phyloP scores from a whole-genome alignment of 2,113 vertebrate genomes.

The Okapia johnstoni region DNA sequence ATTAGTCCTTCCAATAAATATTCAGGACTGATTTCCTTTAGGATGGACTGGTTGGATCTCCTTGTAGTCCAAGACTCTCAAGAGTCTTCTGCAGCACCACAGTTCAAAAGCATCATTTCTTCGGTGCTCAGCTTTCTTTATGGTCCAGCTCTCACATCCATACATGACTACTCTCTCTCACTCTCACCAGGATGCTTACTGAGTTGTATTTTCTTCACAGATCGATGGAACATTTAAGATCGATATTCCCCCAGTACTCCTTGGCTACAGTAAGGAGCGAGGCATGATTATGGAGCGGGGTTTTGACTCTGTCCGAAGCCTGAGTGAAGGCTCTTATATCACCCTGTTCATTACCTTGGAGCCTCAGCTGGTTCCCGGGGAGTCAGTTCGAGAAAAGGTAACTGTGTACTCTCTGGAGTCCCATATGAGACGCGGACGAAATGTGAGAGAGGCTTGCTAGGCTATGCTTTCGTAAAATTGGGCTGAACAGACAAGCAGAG shows the following conservation, averaged over 20 bases:
- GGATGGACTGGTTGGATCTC: not conserved
- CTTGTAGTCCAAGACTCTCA: not conserved
- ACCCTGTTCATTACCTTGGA: constrained; percentile 95
- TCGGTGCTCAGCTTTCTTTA: rapidly evolving
- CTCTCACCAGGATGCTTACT: not conserved
- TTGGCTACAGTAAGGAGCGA: constrained; percentile 94
- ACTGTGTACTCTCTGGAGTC: not conserved
- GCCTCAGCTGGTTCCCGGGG: constrained; percentile 94
- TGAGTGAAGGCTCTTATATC: constrained; percentile 91
- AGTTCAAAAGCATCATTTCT: not conserved
- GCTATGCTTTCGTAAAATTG: not conserved
- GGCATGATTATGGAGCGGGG: constrained; percentile 79
- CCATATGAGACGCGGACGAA: rapidly evolving
- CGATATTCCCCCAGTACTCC: constrained; percentile 90
- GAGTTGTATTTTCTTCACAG: constrained; percentile 71
- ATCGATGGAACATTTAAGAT: constrained; percentile 97
- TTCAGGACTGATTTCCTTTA: not conserved
- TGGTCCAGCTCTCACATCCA: not conserved
- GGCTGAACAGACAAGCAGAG: too few species aligned
- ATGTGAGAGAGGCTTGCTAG: not conserved
- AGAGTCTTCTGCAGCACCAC: not conserved
- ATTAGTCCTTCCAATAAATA: not conserved
- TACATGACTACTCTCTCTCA: not conserved
- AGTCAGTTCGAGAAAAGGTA: constrained; percentile 93
- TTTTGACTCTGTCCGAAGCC: constrained; percentile 82